A percentile compares a stretch with the other conserved stretches of the same genome.
Evolutionary conservation across 2,113 vertebrate species (phyloP).

Genomic region (Axis porcinus): DNA sequence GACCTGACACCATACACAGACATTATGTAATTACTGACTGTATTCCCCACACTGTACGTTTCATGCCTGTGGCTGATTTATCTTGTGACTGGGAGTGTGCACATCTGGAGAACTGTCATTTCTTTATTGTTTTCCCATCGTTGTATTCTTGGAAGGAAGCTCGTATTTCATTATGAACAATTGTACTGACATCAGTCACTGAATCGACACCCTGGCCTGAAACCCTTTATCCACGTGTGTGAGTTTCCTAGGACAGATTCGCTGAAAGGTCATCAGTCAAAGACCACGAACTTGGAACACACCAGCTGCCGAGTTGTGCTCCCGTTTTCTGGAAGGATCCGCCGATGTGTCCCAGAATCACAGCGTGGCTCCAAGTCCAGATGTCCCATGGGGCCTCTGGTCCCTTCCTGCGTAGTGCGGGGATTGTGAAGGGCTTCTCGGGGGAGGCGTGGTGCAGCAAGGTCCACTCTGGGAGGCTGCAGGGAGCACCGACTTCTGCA

Average conservation of each 20-base stretch:
- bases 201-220: neutral
- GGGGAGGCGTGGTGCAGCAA: fast-evolving
- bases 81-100: neutral
- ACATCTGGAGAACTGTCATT: neutral
- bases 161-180: neutral
- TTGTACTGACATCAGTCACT: too few relatives aligned
- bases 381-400: too few relatives aligned
- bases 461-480: neutral
- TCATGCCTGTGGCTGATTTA: neutral
- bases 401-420: neutral
- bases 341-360: fast-evolving
- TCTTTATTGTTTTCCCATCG: neutral
- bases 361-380: neutral
- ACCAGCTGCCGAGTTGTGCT: fast-evolving
- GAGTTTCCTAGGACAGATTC: neutral
- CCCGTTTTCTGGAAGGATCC: neutral
- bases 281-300: fast-evolving
- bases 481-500: fast-evolving
- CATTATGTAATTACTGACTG: fast-evolving
- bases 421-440: neutral
- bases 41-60: neutral
- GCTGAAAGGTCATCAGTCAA: neutral
- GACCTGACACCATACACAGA: neutral
- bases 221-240: too few relatives aligned
- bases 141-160: neutral